Evolutionary conservation across 2,113 vertebrate genomes (phyloP), one percentile per base, ranked within the genome.

Genomic region (Dolichotis patagonum): DNA sequence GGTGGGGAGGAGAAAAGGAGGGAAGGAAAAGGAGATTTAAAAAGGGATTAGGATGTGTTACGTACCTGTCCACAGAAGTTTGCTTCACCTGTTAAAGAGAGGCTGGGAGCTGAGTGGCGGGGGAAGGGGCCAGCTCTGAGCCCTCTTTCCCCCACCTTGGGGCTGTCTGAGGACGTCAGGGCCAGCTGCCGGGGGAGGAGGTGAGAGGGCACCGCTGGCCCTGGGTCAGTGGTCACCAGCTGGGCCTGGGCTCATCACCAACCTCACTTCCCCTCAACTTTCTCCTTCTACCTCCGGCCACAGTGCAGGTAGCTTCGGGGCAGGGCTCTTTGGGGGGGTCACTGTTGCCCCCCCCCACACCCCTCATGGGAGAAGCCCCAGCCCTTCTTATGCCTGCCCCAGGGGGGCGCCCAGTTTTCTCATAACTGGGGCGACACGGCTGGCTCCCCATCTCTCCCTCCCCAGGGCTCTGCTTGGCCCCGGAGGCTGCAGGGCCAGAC

Each of bases 331-430:
- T 35, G 58, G 7, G 1, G 16, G 32, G 52, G 3, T 86, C 46
- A n/a, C 28, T 19, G 0, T 22, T 0, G 20, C 28, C 9, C 0
- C 73, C 5, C 2, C 3, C 38, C 19, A 17, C 67, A 1, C 16
- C 17, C 0, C 85, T 56, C n/a, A 1, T 1, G 38, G 35, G 62
- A 81, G 26, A 9, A 12, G 32, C 20, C 54, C 26, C 28, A 67
- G 63, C 49, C 30, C 0, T 17, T 56, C 54, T 16, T 56, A 17
- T 56, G 54, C 54, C 54, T 56, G 54, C 17, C 54, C 54, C 16
- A 16, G 16, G 54, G 54, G 54, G n/a, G n/a, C n/a, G n/a, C n/a
- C n/a, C n/a, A n/a, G n/a, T n/a, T n/a, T n/a, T n/a, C n/a, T n/a
- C n/a, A n/a, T 60, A n/a, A 56, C 5, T 5, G 30, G 67, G 1